These are phyloP conservation scores for Acinonyx jubatus DNA, from an alignment of 2,113 vertebrate genomes.

Conservation along the genomic window DNA sequence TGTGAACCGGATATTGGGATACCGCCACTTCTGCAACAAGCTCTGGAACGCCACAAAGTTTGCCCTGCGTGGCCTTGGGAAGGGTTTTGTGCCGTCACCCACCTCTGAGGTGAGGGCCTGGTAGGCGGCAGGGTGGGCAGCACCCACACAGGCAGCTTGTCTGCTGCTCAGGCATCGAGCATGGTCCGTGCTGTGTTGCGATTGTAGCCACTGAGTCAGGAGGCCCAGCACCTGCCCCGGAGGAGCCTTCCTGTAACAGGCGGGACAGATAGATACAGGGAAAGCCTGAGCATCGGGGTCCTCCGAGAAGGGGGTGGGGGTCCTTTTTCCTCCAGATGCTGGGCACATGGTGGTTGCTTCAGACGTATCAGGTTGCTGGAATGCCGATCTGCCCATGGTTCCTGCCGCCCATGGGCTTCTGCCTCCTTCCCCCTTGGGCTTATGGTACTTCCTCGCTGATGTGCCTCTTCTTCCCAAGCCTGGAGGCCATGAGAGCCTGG, in stretches of 20 bases:
- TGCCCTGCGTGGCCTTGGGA: constrained; percentile 90
- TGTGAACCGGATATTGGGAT: constrained; percentile 95
- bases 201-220: neutral
- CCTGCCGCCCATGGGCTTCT: neutral
- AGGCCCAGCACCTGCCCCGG: neutral
- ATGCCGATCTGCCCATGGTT: neutral
- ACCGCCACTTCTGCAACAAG: constrained; percentile 97
- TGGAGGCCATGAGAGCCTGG: constrained; percentile 86
- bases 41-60: constrained; percentile 96
- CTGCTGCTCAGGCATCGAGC: no score
- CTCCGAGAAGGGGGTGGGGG: neutral
- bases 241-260: neutral
- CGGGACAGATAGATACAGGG: neutral
- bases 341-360: neutral
- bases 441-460: neutral
- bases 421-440: neutral
- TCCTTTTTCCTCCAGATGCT: neutral
- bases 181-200: fast-evolving
- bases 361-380: neutral
- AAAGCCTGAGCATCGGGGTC: neutral
- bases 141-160: neutral
- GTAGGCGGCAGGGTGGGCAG: fast-evolving
- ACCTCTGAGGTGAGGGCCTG: constrained; percentile 85
- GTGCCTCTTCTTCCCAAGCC: constrained; percentile 76
- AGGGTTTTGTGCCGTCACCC: constrained; percentile 86